phyloP scores from a whole-genome alignment of 2,797 vertebrate genomes.

The Pangasius larnaudii region DNA sequence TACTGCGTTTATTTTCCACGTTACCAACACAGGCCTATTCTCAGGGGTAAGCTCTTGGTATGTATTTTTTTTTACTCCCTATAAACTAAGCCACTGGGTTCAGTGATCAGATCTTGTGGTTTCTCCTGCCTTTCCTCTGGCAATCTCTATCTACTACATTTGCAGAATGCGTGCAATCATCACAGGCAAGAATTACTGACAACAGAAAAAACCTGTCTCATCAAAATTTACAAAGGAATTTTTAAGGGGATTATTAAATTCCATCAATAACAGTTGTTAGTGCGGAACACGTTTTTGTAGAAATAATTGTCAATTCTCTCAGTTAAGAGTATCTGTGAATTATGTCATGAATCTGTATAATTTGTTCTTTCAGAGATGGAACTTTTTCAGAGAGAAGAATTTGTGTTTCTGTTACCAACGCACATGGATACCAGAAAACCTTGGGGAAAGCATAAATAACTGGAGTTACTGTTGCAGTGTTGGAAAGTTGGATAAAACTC shows the following conservation, averaged over 20 bases:
- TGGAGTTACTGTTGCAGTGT: background rate
- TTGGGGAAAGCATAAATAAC: conserved; percentile 9
- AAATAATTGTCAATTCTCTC: background rate
- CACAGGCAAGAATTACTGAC: background rate
- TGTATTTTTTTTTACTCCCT: background rate
- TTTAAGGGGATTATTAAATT: background rate
- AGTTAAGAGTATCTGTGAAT: background rate
- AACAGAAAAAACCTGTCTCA: background rate
- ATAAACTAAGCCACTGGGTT: background rate
- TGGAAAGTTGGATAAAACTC: conserved; percentile 20
- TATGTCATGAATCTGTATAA: background rate
- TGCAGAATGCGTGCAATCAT: background rate
- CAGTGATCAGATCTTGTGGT: background rate
- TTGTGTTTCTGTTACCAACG: conserved; percentile 1
- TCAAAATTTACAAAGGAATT: background rate
- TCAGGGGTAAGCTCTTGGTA: background rate
- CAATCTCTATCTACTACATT: background rate
- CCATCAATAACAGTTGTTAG: background rate
- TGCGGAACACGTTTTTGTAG: background rate
- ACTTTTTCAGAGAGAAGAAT: background rate
- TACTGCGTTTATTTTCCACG: background rate
- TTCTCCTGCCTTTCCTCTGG: background rate
- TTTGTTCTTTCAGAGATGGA: background rate
- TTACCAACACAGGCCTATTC: background rate
- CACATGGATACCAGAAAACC: conserved; percentile 8